Base-by-base conservation (phyloP, 1,140 invertebrate genomes). In the Zaprionus vittiger region DNA sequence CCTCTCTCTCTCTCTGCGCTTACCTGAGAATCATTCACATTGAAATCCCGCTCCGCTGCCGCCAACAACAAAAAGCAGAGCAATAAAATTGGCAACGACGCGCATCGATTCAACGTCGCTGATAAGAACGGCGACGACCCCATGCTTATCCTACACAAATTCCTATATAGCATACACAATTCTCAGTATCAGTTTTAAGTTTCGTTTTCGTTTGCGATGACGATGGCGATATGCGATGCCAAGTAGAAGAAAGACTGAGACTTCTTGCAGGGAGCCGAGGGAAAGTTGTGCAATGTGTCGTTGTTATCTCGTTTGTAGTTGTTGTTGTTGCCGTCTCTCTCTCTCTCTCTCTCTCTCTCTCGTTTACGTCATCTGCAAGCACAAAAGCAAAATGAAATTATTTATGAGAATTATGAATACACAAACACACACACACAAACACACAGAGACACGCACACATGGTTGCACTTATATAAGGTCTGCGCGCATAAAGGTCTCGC, bases 1-100 rank as follows among this genome's bases (percentile, higher is more conserved):
- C 9, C 44, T 38, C 34, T 12, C 14, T 12, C 44, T 38, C 34
- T 56, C 52, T 6, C 24, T 28, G 28, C 62, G 14, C 87, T 89
- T 67, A 92, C 91, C 91, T 92, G 91, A 49, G 91, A 91, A 62
- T 92, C 91, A 57, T 92, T 92, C 59, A 90, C 87, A 79, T 92
- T 92, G 63, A 92, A 92, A 61, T 92, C 91, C 69, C 82, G 80
- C 73, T 92, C 91, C 47, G 77, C 73, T 44, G 52, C 54, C 31
- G 31, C 9, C 9, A 34, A 34, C 9, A 64, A 47, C 11, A 79
- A 41, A 62, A 79, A 59, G 34, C 34, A 56, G 28, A 81, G 63
- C 67, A 81, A 68, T 54, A 80, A 72, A 75, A 65, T 57, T 74
- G 74, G 64, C 73, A 72, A 64, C 60, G 63, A 63, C 15, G 44